A percentile compares a stretch with the other conserved stretches of the same genome.
Conservation (phyloP, 2,888 invertebrate species). For the Tigriopus californicus region DNA sequence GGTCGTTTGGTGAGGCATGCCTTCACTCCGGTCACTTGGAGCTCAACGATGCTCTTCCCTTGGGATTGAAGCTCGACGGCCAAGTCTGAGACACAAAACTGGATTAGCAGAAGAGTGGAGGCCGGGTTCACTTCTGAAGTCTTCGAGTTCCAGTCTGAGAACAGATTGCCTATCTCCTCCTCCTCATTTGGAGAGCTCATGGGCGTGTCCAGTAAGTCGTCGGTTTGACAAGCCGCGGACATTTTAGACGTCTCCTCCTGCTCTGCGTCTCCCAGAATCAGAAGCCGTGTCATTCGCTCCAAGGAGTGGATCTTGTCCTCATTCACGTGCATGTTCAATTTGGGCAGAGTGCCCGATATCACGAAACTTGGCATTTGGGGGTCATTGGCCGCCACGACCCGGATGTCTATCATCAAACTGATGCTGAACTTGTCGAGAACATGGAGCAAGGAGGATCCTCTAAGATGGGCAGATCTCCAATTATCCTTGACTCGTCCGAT, state of each 20-base stretch:
- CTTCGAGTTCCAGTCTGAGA: conserved; percentile 5
- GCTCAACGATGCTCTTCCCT: conserved; percentile 74
- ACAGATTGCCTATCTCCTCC: conserved; percentile 3
- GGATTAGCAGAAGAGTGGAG: conserved; percentile 50
- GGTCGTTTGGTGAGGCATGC: conserved; percentile 53
- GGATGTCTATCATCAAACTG: conserved; percentile 48
- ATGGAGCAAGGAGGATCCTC: conserved; percentile 64
- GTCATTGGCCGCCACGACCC: conserved; percentile 60
- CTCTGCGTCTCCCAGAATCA: neutral
- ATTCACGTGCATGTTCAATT: conserved; percentile 69
- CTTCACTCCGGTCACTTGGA: conserved; percentile 74
- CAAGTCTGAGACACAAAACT: conserved; percentile 35
- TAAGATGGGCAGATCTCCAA: conserved; percentile 68
- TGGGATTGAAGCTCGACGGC: conserved; percentile 48
- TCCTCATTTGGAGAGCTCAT: conserved; percentile 2
- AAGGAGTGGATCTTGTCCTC: conserved; percentile 64
- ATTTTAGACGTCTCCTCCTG: neutral
- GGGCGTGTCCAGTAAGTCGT: neutral
- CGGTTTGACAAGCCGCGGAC: neutral
- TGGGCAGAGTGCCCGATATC: conserved; percentile 64
- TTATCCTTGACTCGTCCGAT: conserved; percentile 73
- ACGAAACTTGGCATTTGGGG: conserved; percentile 69
- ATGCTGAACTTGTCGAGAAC: conserved; percentile 53
- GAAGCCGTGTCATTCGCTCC: conserved; percentile 35
- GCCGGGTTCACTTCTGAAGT: neutral